A percentile compares a stretch with the other conserved stretches of the same genome.
phyloP scores from a whole-genome alignment of 2,113 vertebrate species.

The Isichthys henryi region DNA sequence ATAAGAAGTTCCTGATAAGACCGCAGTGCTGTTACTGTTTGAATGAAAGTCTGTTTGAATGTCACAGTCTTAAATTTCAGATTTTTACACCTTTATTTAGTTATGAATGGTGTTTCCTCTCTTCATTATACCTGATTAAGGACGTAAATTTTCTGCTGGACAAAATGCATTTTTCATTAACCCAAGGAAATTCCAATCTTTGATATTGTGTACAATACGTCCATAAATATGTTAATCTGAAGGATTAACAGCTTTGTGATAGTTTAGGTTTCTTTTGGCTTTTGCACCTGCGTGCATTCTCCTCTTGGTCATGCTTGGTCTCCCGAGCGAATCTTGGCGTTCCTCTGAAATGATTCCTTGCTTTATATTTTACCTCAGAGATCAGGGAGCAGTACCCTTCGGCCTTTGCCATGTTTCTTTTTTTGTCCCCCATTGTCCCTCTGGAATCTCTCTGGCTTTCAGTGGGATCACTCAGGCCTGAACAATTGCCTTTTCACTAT shows the following conservation, averaged over 20 bases:
- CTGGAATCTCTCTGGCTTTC: conserved; percentile 35
- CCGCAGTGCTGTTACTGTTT: conserved; percentile 19
- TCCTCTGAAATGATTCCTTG: conserved; percentile 9
- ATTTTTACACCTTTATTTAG: background rate
- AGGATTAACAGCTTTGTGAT: background rate
- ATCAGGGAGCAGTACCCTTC: conserved; percentile 21
- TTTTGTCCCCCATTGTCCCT: conserved; percentile 16
- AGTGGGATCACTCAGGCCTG: conserved; percentile 38
- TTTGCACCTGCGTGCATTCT: background rate
- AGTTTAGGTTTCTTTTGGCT: background rate
- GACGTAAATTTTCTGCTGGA: background rate
- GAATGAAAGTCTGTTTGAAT: conserved; percentile 20
- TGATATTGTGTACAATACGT: background rate
- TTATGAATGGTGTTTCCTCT: background rate
- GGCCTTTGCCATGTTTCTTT: background rate
- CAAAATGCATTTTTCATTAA: background rate
- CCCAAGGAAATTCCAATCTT: background rate
- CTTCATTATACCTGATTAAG: background rate
- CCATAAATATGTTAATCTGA: background rate
- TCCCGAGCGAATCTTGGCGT: conserved; percentile 5
- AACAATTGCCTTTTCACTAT: conserved; percentile 21
- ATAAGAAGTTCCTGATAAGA: conserved; percentile 18
- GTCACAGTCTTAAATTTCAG: background rate
- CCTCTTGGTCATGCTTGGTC: conserved; percentile 1
- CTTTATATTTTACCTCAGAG: conserved; percentile 4